Conservation (phyloP, 2,113 vertebrate species). For the Nanorana parkeri region DNA sequence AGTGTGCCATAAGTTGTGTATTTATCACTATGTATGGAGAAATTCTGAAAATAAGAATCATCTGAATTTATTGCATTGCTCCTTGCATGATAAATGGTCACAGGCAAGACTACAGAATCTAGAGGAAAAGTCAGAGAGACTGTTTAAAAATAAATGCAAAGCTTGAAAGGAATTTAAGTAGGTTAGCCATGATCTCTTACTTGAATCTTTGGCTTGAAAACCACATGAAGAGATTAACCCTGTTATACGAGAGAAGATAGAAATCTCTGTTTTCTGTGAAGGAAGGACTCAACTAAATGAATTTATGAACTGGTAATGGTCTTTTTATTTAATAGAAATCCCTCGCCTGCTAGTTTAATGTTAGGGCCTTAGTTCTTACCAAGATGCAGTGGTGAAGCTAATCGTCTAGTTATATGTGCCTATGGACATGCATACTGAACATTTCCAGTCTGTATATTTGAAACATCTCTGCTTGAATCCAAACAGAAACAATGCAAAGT, state of each 20-base stretch:
- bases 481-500: no score
- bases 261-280: constrained; percentile 26
- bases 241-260: constrained; percentile 25
- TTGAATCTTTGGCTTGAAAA: constrained; percentile 39
- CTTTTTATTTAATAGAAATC: no score
- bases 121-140: constrained; percentile 11
- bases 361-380: no score
- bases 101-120: constrained; percentile 25
- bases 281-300: background rate
- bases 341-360: no score
- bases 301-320: constrained; percentile 7
- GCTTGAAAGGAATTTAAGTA: constrained; percentile 45
- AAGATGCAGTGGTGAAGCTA: no score
- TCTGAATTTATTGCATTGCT: constrained; percentile 30
- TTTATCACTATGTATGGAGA: constrained; percentile 28
- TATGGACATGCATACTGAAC: no score
- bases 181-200: constrained; percentile 40
- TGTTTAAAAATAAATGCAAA: constrained; percentile 48
- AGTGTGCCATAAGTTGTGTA: background rate
- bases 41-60: constrained; percentile 26
- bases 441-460: no score
- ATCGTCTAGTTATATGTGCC: no score
- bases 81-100: constrained; percentile 19
- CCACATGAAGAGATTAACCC: constrained; percentile 43
- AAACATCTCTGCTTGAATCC: no score